A percentile compares a stretch with the other conserved stretches of the same genome.
Conservation (phyloP, 2,888 invertebrate species). For the Sisyra nigra region DNA sequence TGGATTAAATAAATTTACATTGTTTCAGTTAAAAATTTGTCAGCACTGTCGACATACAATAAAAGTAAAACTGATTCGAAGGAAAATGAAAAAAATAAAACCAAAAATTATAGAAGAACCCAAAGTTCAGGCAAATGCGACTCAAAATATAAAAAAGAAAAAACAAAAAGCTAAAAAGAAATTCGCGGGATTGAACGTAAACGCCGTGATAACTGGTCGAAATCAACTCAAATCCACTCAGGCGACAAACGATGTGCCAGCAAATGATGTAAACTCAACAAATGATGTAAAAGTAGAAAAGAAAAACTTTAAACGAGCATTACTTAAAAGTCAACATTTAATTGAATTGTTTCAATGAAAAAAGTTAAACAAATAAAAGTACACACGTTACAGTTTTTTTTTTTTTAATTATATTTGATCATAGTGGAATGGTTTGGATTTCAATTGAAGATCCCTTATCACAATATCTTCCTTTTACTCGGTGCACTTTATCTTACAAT, state of each 20-base stretch:
- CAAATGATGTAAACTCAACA: not conserved
- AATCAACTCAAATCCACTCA: not conserved
- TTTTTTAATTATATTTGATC: no score
- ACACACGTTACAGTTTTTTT: no score
- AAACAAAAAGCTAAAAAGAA: not conserved
- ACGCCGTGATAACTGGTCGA: not conserved
- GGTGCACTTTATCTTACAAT: no score
- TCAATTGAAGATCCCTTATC: no score
- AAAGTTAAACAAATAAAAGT: not conserved
- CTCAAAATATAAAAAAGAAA: not conserved
- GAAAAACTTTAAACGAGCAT: not conserved
- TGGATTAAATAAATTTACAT: no score
- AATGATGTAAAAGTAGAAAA: not conserved
- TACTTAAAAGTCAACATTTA: no score
- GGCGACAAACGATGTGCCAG: not conserved
- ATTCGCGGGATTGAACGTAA: constrained; percentile 2
- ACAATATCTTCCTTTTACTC: no score
- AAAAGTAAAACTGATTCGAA: not conserved
- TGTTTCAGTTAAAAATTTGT: not conserved
- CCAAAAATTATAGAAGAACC: not conserved
- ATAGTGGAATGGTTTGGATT: no score
- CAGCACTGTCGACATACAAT: not conserved
- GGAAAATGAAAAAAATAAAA: not conserved
- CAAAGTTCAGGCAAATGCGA: not conserved
- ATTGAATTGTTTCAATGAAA: not conserved